Base-by-base conservation (phyloP, 2,888 invertebrate species). In the Agapetus fuscipes region DNA sequence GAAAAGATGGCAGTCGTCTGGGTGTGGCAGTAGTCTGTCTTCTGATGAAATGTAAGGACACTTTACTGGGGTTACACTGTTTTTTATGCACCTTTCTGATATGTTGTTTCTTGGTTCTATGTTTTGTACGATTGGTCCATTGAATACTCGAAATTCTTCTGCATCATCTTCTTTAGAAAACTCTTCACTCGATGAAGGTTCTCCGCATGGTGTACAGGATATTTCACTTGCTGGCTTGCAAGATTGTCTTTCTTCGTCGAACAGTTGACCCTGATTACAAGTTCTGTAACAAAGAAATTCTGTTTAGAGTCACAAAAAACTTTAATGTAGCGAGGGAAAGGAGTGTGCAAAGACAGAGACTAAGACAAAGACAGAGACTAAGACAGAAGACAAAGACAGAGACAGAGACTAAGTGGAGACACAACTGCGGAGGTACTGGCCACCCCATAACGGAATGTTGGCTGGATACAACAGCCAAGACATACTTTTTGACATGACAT, bases 1-100 rank as follows among this genome's bases (percentile, higher is more conserved):
- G 50, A 58, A 59, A 27, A 57, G 50, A 30, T 45, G 32, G 48
- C 57, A 57, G 52, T 58, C 55, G 38, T 48, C 49, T 1, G 57
- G 54, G 45, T 58, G 58, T 17, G 54, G 49, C 33, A 53, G 26
- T 13, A 58, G 49, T 3, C 37, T 37, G 35, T 56, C 56, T 11
- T 48, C 48, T 5, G 32, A 13, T n/a, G 42, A 24, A 9, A 32
- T 36, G 16, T 32, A 39, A 0, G 30, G 44, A 37, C 56, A 56
- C 3, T 50, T 52, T 28, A 58, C 53, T 9, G 44, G 40, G 10
- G 54, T 53, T 16, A 51, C 45, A 14, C 50, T 50, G 41, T 51
- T 43, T 10, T 47, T 43, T 30, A 43, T 17, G 43, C 53, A 55
- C 14, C 50, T 49, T 17, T 45, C 41, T 2, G 52, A 49, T 26